These are phyloP conservation scores for Rhodophaea formosa DNA, from an alignment of 2,888 invertebrate species.

Conservation along the genomic window DNA sequence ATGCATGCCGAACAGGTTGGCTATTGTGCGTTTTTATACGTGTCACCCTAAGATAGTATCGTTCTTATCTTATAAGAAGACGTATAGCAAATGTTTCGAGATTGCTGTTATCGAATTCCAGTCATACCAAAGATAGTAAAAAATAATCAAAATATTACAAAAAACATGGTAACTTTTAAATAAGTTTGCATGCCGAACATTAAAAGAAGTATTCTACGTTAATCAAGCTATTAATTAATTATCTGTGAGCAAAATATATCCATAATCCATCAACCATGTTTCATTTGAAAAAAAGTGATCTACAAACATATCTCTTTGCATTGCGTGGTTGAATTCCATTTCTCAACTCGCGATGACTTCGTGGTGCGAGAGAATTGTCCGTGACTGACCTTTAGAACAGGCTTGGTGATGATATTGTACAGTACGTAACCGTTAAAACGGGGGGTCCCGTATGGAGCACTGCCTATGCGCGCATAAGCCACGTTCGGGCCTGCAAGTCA, in stretches of 20 bases:
- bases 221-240: neutral
- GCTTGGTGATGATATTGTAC: slow-evolving; percentile 23
- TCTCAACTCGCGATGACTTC: slow-evolving; percentile 19
- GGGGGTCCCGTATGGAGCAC: slow-evolving; percentile 41
- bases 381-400: slow-evolving; percentile 18
- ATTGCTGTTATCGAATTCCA: slow-evolving; percentile 7
- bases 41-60: slow-evolving; percentile 45
- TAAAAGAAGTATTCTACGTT: neutral
- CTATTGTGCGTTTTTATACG: slow-evolving; percentile 48
- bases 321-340: slow-evolving; percentile 19
- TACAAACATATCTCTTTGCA: neutral
- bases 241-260: neutral
- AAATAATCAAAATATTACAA: neutral
- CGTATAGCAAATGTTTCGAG: slow-evolving; percentile 18
- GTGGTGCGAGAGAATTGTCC: slow-evolving; percentile 19
- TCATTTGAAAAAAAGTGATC: slow-evolving; percentile 7
- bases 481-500: slow-evolving; percentile 74
- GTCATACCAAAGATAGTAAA: neutral
- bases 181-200: neutral
- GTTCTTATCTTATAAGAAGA: slow-evolving; percentile 30
- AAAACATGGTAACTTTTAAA: neutral
- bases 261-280: slow-evolving; percentile 2
- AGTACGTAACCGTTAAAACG: slow-evolving; percentile 41
- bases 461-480: slow-evolving; percentile 57
- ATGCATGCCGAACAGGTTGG: slow-evolving; percentile 57